Evolutionary conservation across 1,140 invertebrate species (phyloP).

Genomic region (Halictus rubicundus): DNA sequence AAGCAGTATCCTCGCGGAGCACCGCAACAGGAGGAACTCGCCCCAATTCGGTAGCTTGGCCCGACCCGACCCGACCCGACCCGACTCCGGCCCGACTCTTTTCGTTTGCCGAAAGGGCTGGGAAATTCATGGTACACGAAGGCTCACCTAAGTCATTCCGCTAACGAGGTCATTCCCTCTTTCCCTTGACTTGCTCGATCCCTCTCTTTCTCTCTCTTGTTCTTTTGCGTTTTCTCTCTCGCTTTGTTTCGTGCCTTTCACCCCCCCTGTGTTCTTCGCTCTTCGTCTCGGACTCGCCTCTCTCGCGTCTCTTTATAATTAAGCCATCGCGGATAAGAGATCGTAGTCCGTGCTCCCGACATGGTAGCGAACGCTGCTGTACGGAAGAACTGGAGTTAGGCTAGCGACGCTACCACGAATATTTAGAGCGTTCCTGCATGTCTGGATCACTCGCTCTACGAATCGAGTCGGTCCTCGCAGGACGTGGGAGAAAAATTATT

Average conservation of each 20-base stretch:
- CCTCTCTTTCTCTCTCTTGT: too few species aligned
- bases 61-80: background rate
- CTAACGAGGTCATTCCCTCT: slow-evolving; percentile 61
- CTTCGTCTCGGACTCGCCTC: background rate
- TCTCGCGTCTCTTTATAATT: slow-evolving; percentile 35
- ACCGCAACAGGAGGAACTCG: slow-evolving; percentile 40
- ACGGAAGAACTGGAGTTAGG: background rate
- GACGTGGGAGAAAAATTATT: too few species aligned
- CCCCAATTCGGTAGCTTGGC: slow-evolving; percentile 45
- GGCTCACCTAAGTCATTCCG: slow-evolving; percentile 56
- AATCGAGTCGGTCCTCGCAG: too few species aligned
- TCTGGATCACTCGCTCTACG: too few species aligned
- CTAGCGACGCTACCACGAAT: background rate
- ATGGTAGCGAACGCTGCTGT: background rate
- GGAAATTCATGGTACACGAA: slow-evolving; percentile 54
- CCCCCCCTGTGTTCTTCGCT: background rate
- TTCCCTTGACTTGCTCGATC: background rate
- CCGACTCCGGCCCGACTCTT: slow-evolving; percentile 4
- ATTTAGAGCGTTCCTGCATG: too few species aligned
- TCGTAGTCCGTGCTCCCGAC: background rate
- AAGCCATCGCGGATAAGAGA: slow-evolving; percentile 17
- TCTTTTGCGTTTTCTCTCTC: background rate
- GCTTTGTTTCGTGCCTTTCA: too few species aligned
- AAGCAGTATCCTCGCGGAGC: slow-evolving; percentile 66
- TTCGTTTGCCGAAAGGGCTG: slow-evolving; percentile 48